These are phyloP conservation scores for Corvus hawaiiensis DNA, from an alignment of 2,113 vertebrate genomes.

Conservation along the genomic window DNA sequence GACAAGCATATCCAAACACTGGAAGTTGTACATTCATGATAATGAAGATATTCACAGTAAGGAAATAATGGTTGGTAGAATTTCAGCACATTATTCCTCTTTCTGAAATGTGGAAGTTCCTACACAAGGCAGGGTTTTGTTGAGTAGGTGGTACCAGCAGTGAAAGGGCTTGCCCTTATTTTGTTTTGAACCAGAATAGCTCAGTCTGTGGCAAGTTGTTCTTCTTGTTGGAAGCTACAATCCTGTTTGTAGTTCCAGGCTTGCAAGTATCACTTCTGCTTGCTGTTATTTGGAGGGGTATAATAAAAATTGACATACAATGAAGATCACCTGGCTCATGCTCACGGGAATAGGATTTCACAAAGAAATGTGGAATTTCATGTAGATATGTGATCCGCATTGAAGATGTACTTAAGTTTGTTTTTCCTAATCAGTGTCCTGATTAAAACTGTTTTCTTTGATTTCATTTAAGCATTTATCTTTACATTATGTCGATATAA, in stretches of 20 bases:
- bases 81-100: neutral
- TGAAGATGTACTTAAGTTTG: neutral
- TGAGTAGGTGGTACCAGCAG: neutral
- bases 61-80: neutral
- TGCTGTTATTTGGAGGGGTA: fast-evolving
- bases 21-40: no score
- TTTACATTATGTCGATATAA: neutral
- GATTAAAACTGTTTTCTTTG: neutral
- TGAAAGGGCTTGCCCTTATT: neutral
- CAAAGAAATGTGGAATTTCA: neutral
- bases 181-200: neutral
- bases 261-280: neutral
- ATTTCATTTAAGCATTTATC: neutral
- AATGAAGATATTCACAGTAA: neutral
- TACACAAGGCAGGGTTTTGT: neutral
- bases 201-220: neutral
- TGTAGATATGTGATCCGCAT: neutral
- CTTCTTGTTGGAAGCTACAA: neutral
- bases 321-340: neutral
- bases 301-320: neutral
- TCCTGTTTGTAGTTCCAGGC: neutral
- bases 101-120: neutral
- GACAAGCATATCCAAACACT: neutral
- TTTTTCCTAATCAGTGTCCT: neutral
- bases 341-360: neutral